Conservation (phyloP, 2,797 vertebrate genomes). For the Prunella strophiata region DNA sequence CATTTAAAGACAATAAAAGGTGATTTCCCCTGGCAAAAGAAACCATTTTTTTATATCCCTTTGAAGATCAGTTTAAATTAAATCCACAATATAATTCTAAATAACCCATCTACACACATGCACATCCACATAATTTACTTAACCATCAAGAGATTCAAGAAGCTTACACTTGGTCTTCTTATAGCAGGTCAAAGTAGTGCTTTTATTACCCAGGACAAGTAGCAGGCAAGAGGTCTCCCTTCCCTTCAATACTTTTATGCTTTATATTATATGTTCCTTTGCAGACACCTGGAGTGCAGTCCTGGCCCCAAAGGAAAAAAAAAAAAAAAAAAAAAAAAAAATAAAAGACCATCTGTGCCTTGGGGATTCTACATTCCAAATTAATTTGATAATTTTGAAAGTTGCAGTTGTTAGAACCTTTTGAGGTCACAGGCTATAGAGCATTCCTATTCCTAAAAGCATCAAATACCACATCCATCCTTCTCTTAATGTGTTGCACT, state of each 20-base stretch:
- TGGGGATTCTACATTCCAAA: not conserved
- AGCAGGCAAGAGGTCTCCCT: not conserved
- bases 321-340: no score
- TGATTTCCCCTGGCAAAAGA: slow-evolving; percentile 58
- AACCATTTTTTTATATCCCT: slow-evolving; percentile 41
- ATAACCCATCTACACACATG: not conserved
- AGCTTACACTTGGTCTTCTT: not conserved
- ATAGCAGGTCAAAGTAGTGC: not conserved
- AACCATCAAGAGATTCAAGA: slow-evolving; percentile 11
- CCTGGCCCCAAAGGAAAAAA: rapidly evolving
- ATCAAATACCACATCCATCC: not conserved
- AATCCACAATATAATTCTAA: slow-evolving; percentile 37
- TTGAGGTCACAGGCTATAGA: not conserved
- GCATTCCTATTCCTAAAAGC: not conserved
- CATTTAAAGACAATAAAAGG: slow-evolving; percentile 66
- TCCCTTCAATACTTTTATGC: not conserved
- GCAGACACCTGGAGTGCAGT: not conserved
- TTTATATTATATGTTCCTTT: not conserved
- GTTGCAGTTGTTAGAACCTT: not conserved
- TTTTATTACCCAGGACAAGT: not conserved
- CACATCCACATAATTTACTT: not conserved
- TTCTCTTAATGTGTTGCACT: not conserved
- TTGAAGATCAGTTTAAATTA: slow-evolving; percentile 61
- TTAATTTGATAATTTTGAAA: not conserved
- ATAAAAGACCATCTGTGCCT: rapidly evolving